These are phyloP conservation scores for Spodoptera littoralis DNA, from an alignment of 2,888 invertebrate genomes.

Conservation along the genomic window DNA sequence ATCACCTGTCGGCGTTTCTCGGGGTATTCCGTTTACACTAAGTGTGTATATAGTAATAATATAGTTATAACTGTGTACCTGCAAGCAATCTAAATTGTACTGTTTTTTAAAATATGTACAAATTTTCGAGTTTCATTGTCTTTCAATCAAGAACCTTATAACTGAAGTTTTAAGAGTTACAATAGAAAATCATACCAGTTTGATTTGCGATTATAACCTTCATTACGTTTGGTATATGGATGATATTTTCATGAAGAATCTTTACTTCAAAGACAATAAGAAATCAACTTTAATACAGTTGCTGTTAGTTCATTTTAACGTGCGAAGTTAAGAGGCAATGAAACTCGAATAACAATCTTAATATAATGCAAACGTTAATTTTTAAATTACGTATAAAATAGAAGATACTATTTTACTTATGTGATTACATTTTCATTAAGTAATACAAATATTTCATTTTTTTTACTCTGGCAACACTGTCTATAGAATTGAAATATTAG, in stretches of 20 bases:
- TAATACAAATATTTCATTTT: slow-evolving; percentile 6
- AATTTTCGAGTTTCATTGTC: slow-evolving; percentile 1
- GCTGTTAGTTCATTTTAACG: no score
- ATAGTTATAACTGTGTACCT: background rate
- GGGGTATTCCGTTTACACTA: no score
- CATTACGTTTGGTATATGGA: no score
- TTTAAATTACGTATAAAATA: background rate
- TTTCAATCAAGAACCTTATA: background rate
- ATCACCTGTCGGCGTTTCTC: no score
- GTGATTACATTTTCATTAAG: slow-evolving; percentile 5
- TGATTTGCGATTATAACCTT: no score
- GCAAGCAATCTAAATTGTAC: slow-evolving; percentile 39
- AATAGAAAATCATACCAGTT: no score
- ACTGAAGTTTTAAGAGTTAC: no score
- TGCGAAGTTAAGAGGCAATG: background rate
- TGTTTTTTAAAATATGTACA: slow-evolving; percentile 36
- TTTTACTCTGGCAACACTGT: slow-evolving; percentile 5
- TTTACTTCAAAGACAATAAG: no score
- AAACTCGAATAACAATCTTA: background rate
- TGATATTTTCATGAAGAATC: no score
- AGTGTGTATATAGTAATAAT: background rate
- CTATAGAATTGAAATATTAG: no score
- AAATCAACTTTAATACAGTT: no score
- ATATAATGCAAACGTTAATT: background rate
- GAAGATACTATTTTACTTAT: no score